Evolutionary conservation across 92 coral and sea anemone species (phyloP).

Genomic region (Zoanthus sansibaricus): DNA sequence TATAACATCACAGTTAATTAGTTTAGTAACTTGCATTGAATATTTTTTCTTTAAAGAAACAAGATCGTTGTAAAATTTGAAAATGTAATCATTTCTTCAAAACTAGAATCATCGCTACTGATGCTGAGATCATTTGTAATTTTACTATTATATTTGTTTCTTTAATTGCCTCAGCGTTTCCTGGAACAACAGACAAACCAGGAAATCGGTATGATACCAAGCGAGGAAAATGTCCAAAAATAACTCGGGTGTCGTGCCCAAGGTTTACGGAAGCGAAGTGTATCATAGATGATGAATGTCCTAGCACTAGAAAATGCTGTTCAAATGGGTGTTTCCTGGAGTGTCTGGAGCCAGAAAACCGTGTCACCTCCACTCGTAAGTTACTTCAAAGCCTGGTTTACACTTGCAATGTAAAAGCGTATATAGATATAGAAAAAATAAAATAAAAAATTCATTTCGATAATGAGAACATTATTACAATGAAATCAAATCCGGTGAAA

Average conservation of each 20-base stretch:
- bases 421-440: neutral
- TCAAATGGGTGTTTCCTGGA: conserved; percentile 29
- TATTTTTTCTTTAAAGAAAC: no score
- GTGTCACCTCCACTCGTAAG: conserved; percentile 22
- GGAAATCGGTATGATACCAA: conserved; percentile 41
- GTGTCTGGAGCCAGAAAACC: conserved; percentile 23
- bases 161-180: neutral
- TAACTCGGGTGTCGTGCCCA: neutral
- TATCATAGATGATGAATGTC: conserved; percentile 61
- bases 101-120: neutral
- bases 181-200: conserved; percentile 26
- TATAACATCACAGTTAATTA: no score
- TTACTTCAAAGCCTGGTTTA: neutral
- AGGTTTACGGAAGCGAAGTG: conserved; percentile 28
- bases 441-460: neutral
- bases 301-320: conserved; percentile 60
- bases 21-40: no score
- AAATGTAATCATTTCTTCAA: no score
- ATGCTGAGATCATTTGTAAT: neutral
- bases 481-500: no score
- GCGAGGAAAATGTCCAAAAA: conserved; percentile 6
- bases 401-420: neutral
- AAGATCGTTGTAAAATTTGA: no score
- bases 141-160: neutral
- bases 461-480: no score